Percentiles rank a stretch among this genome's conserved stretches.
Conservation (phyloP, 2,888 invertebrate species). For the Glyphotaelius pellucidus region DNA sequence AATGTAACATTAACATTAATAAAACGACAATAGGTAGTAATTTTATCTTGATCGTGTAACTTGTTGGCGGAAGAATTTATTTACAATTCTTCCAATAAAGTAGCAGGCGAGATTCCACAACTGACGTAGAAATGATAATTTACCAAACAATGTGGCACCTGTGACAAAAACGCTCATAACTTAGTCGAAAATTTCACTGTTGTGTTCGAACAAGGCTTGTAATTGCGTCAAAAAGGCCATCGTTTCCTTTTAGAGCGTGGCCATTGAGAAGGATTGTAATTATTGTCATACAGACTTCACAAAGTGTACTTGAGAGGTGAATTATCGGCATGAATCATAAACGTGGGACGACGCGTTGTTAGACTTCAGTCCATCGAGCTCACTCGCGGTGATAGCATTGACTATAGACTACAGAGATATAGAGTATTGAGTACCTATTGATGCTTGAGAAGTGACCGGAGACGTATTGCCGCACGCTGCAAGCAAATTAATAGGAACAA, state of each 20-base stretch:
- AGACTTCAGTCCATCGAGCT: slow-evolving; percentile 54
- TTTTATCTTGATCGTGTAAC: slow-evolving; percentile 3
- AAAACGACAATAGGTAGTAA: background rate
- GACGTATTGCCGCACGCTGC: slow-evolving; percentile 35
- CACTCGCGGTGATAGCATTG: slow-evolving; percentile 43
- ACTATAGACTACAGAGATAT: slow-evolving; percentile 41
- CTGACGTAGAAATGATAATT: slow-evolving; percentile 17
- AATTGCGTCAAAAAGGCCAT: slow-evolving; percentile 41
- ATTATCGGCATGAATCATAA: slow-evolving; percentile 58
- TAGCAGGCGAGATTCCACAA: slow-evolving; percentile 8
- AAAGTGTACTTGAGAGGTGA: slow-evolving; percentile 34
- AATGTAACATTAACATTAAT: background rate
- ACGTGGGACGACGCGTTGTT: slow-evolving; percentile 52
- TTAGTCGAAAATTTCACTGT: slow-evolving; percentile 23
- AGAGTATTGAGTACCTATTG: slow-evolving; percentile 37
- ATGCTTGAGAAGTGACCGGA: slow-evolving; percentile 53
- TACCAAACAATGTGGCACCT: slow-evolving; percentile 32
- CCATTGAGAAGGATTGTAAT: slow-evolving; percentile 19
- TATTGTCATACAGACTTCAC: slow-evolving; percentile 46
- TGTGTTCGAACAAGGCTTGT: slow-evolving; percentile 41
- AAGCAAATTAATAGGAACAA: slow-evolving; percentile 50
- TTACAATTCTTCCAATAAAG: background rate
- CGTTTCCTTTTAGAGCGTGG: slow-evolving; percentile 32
- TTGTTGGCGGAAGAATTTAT: slow-evolving; percentile 2
- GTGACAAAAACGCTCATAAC: slow-evolving; percentile 24